phyloP scores from a whole-genome alignment of 2,888 invertebrate species.

The Melinaea menophilus region DNA sequence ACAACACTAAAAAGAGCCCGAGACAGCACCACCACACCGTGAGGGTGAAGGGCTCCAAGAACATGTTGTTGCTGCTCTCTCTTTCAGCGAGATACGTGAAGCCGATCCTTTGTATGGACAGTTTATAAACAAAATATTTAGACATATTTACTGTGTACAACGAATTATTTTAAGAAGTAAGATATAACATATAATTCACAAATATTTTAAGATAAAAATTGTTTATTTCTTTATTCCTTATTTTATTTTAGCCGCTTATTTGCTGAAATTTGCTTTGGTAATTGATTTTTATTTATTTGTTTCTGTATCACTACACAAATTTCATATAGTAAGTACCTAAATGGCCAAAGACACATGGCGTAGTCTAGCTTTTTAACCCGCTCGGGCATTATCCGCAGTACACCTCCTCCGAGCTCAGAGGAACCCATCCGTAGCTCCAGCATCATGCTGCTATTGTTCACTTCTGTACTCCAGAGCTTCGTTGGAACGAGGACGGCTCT shows the following conservation, averaged over 20 bases:
- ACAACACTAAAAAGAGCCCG: conserved; percentile 44
- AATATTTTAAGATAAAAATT: too few species aligned
- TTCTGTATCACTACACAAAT: too few species aligned
- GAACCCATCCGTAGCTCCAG: conserved; percentile 43
- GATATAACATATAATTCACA: too few species aligned
- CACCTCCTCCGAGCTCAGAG: conserved; percentile 52
- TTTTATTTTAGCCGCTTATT: too few species aligned
- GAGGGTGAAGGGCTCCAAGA: conserved; percentile 55
- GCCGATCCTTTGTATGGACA: conserved; percentile 46
- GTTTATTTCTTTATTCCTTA: too few species aligned
- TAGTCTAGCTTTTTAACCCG: conserved; percentile 50
- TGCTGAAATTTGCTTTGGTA: too few species aligned
- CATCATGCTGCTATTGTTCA: conserved; percentile 55
- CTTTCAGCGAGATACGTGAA: conserved; percentile 64
- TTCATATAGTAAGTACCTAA: conserved; percentile 39
- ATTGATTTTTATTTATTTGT: too few species aligned
- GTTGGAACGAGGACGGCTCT: conserved; percentile 48
- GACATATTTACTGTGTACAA: not conserved
- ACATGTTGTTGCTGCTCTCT: conserved; percentile 66
- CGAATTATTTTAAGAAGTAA: not conserved
- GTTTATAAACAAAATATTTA: conserved; percentile 2
- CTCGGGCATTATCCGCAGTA: conserved; percentile 45
- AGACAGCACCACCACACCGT: conserved; percentile 57
- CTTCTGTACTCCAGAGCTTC: conserved; percentile 45
- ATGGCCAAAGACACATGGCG: conserved; percentile 56